Evolutionary conservation across 2,113 vertebrate genomes (phyloP).

Genomic region (Thomomys bottae): DNA sequence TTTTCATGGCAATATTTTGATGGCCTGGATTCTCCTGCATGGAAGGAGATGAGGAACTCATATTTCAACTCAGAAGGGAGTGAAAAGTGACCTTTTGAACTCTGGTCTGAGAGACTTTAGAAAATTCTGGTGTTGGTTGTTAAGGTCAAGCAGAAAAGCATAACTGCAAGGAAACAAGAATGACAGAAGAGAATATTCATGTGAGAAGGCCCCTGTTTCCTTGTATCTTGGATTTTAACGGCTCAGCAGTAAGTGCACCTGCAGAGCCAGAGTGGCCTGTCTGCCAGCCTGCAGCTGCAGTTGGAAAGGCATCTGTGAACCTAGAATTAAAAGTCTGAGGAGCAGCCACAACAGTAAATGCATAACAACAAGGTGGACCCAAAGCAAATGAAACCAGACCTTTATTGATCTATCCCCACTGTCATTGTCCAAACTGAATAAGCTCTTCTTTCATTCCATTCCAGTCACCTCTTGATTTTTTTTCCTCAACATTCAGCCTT

Average conservation of each 20-base stretch:
- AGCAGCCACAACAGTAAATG: not conserved
- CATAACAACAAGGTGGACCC: not conserved
- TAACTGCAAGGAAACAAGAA: not conserved
- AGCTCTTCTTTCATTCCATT: not conserved
- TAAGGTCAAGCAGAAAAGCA: not conserved
- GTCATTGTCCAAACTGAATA: not conserved
- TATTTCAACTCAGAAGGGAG: not conserved
- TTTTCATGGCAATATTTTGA: not conserved
- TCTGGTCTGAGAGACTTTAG: not conserved
- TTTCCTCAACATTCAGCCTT: conserved; percentile 45
- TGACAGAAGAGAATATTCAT: not conserved
- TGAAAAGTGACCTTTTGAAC: not conserved
- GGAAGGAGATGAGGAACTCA: not conserved
- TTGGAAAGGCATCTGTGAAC: not conserved
- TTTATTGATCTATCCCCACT: not conserved
- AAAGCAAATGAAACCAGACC: conserved; percentile 6
- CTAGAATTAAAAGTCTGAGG: conserved; percentile 27
- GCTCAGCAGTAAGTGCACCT: not conserved
- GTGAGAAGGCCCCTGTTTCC: not conserved
- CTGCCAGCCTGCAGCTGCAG: not conserved
- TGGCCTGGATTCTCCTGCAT: not conserved
- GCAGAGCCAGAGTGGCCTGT: not conserved
- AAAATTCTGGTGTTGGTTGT: not conserved
- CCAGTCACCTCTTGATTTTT: not conserved
- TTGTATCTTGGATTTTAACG: conserved; percentile 21